A percentile compares a stretch with the other conserved stretches of the same genome.
These are phyloP conservation scores for Periplaneta americana DNA, from an alignment of 1,140 invertebrate species.

Conservation along the genomic window DNA sequence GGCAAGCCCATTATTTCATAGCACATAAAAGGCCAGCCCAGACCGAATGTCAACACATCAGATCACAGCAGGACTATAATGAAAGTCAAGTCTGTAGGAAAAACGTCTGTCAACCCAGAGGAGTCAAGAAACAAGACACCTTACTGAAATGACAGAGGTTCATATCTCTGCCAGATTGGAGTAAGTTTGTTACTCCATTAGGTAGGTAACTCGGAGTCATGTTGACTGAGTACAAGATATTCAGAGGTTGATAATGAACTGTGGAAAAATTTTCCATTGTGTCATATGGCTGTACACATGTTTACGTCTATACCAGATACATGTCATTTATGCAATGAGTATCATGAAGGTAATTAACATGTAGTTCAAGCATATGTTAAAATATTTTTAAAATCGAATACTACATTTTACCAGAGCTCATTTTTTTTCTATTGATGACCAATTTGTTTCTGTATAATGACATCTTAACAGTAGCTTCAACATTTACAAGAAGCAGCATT, in stretches of 20 bases:
- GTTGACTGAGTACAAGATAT: background rate
- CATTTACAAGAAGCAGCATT: background rate
- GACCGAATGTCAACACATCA: background rate
- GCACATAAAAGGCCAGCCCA: background rate
- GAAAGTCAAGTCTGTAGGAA: background rate
- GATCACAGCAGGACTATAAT: background rate
- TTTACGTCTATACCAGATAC: no score
- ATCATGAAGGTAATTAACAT: no score
- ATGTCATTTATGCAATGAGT: no score
- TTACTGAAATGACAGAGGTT: no score
- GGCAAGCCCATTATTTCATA: background rate
- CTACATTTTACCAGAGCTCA: background rate
- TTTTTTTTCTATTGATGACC: background rate
- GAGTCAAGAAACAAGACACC: no score
- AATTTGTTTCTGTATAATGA: background rate
- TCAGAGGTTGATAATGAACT: background rate
- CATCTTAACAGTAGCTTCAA: background rate
- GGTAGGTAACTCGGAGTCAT: no score
- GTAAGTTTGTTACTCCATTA: no score
- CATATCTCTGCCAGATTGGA: no score
- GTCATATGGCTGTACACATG: no score
- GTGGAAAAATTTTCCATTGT: background rate
- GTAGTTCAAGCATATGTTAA: background rate
- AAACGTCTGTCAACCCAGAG: background rate
- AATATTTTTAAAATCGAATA: background rate